Base-by-base conservation (phyloP, 1,140 invertebrate genomes). In the Panulirus ornatus region DNA sequence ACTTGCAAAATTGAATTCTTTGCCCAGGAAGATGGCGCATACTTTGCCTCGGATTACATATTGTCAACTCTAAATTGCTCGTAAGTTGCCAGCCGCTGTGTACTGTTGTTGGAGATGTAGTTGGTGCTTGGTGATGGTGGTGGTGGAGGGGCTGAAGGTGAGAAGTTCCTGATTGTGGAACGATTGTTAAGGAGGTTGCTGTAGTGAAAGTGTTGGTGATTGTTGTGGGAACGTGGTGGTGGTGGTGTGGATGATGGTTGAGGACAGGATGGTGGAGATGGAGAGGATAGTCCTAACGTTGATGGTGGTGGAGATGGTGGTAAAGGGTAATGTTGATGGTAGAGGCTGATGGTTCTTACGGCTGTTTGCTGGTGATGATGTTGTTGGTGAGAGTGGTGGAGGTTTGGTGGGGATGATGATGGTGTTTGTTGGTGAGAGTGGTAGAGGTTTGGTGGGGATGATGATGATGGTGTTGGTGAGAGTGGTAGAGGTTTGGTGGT, bases 41-140 rank as follows among this genome's bases (percentile, higher is more conserved):
- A 34, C 3, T 70, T 22, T 70, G 9, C 66, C 66, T 70, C 16
- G 36, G 66, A 70, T 70, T 70, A 70, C 66, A 70, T 70, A 70
- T 70, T 70, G 66, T 70, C 36, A 34, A 70, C 66, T 70, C 36
- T 70, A 70, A 70, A 70, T 70, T 70, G 66, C 66, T 70, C 66
- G 66, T 70, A 70, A 70, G 66, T 70, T 70, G 6, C 66, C 27
- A 70, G 66, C 66, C 27, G 66, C 27, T 70, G 66, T 70, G 36
- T 70, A 70, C 36, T 70, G 66, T 70, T 70, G 66, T 70, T 70
- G 66, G 27, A 30, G 66, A 30, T 70, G 66, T 70, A 30, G 66
- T 70, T 70, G 66, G 27, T 70, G 66, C 9, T 70, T n/a, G 3
- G 51, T 58, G 51, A n/a, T 58, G 51, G 51, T 58, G 51, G 51